phyloP scores from a whole-genome alignment of 2,888 invertebrate genomes.

The Heteromurus nitidus region DNA sequence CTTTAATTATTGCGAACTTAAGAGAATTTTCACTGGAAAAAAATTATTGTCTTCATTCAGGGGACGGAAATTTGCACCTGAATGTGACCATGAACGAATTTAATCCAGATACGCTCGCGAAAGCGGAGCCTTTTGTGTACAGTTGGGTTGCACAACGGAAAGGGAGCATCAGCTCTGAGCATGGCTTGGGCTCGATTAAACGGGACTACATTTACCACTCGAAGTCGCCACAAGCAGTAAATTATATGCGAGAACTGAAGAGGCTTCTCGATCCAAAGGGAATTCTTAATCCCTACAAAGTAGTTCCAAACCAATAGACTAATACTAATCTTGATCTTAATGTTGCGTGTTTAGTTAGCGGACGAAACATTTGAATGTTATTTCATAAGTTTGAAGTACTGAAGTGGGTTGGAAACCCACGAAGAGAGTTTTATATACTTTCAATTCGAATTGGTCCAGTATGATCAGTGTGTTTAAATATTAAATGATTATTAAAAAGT shows the following conservation, averaged over 20 bases:
- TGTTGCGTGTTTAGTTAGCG: no score
- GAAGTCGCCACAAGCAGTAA: constrained; percentile 83
- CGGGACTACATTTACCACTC: constrained; percentile 86
- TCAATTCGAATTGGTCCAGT: no score
- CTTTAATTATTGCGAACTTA: not conserved
- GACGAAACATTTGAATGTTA: no score
- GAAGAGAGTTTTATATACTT: no score
- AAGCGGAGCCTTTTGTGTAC: constrained; percentile 91
- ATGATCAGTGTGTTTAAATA: no score
- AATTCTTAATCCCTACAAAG: constrained; percentile 97
- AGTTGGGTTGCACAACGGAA: constrained; percentile 86
- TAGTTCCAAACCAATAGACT: constrained; percentile 79
- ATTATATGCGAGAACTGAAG: constrained; percentile 89
- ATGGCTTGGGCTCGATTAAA: constrained; percentile 94
- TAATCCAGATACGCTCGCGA: constrained; percentile 76
- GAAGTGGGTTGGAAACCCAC: no score
- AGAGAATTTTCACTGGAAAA: not conserved
- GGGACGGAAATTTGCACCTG: constrained; percentile 96
- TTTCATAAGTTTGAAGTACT: no score
- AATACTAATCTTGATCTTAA: no score
- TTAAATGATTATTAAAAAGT: no score
- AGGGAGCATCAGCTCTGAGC: constrained; percentile 97
- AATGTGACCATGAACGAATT: constrained; percentile 83
- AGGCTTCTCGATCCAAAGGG: constrained; percentile 92
- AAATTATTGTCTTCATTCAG: constrained; percentile 76